Evolutionary conservation across 2,888 invertebrate genomes (phyloP).

Genomic region (Rhagonycha fulva): DNA sequence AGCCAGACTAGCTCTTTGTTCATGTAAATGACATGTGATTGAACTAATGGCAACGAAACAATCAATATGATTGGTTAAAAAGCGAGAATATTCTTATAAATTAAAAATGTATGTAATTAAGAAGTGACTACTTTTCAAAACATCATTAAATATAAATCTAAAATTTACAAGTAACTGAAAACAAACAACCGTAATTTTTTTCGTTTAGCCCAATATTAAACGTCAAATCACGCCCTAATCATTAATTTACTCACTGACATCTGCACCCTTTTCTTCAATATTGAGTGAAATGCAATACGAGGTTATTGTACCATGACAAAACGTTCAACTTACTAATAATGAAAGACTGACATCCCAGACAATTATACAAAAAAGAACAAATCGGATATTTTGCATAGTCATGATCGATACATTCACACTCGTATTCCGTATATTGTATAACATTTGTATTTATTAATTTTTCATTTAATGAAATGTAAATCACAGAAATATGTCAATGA

Average conservation of each 20-base stretch:
- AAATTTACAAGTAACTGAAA: background rate
- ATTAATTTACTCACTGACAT: conserved; percentile 28
- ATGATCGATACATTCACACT: background rate
- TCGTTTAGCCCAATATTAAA: conserved; percentile 10
- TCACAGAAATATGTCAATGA: no score
- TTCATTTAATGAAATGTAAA: background rate
- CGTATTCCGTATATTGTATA: background rate
- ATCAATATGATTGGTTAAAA: background rate
- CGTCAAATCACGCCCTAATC: conserved; percentile 23
- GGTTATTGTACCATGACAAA: conserved; percentile 25
- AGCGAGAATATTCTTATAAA: background rate
- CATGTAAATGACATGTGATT: background rate
- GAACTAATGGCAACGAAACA: background rate
- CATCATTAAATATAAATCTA: background rate
- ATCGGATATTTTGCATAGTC: background rate
- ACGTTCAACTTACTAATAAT: conserved; percentile 22
- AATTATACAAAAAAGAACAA: background rate
- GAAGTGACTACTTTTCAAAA: background rate
- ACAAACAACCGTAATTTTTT: background rate
- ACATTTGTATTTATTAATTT: background rate
- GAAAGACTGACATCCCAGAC: conserved; percentile 13
- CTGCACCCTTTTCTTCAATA: conserved; percentile 25
- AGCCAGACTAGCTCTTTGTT: background rate
- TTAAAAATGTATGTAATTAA: background rate
- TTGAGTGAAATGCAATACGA: conserved; percentile 27